Base-by-base conservation (phyloP, 2,888 invertebrate species). In the Nomada ruficornis region DNA sequence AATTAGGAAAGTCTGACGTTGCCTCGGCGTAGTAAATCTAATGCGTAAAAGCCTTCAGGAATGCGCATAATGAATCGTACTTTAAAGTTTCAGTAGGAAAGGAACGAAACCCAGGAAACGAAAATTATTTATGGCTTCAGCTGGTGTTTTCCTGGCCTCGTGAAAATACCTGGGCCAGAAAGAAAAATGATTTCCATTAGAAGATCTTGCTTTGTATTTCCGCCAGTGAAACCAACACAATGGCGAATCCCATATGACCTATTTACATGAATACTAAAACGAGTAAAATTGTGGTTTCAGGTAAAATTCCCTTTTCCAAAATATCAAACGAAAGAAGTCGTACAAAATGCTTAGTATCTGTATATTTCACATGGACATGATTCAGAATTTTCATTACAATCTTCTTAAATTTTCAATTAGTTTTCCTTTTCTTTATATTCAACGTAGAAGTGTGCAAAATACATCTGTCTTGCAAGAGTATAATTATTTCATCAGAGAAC, bases 61-160 rank as follows among this genome's bases (percentile, higher is more conserved):
- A 70, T 57, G 44, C 42, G 50, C 52, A 63, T 77, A 77, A 65
- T 54, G 77, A 50, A 64, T 79, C 26, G 44, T 47, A 69, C 26
- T 70, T 64, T 70, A 77, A 50, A 77, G 69, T 76, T 79, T 64
- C 52, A 44, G 63, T 62, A 1, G 57, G n/a, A 63, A 57, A 76
- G 50, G 50, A 69, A 29, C 57, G 59, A 55, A 69, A 64, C 15
- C 23, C 44, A 4, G 54, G 69, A 23, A 18, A 71, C 62, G 50
- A 74, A 62, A 69, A 69, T 79, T 77, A 77, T 79, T 79, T 79
- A 79, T 9, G 77, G 63, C 52, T 44, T 59, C 57, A 26, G 20
- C 10, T 26, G 26, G 13, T 20, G 52, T 52, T 69, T 59, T 15
- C 23, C 50, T 23, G 60, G 36, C 26, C 15, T 29, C 42, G n/a